These are phyloP conservation scores for Drosophila rubida DNA, from an alignment of 2,888 invertebrate genomes.

Conservation along the genomic window DNA sequence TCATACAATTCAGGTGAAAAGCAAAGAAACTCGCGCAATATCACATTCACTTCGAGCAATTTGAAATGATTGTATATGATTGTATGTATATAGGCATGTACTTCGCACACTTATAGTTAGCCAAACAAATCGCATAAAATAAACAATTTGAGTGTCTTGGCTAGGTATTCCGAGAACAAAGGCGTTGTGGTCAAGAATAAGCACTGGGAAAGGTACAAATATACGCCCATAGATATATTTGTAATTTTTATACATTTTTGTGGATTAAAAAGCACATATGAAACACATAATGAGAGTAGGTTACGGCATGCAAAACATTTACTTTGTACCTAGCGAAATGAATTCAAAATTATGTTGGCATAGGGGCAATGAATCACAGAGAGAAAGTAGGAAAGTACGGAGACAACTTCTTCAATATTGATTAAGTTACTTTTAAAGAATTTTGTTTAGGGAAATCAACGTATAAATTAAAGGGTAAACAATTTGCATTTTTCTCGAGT, in stretches of 20 bases:
- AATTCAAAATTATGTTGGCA: not conserved
- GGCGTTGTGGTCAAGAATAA: constrained; percentile 37
- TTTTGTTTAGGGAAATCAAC: too few species aligned
- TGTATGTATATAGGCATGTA: not conserved
- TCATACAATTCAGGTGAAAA: constrained; percentile 30
- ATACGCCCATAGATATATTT: constrained; percentile 2
- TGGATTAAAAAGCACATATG: too few species aligned
- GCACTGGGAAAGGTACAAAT: constrained; percentile 24
- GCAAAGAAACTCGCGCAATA: constrained; percentile 9
- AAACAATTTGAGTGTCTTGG: constrained; percentile 43
- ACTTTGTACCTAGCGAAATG: not conserved
- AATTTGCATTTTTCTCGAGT: too few species aligned
- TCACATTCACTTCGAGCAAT: not conserved
- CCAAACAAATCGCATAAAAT: constrained; percentile 54
- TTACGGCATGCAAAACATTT: too few species aligned
- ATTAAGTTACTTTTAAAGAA: too few species aligned
- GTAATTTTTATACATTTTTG: not conserved
- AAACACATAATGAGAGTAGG: not conserved
- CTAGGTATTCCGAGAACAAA: constrained; percentile 43
- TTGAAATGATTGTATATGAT: not conserved
- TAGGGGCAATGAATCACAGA: not conserved
- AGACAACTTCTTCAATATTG: too few species aligned
- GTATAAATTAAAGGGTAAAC: too few species aligned
- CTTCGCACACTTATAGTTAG: constrained; percentile 37
- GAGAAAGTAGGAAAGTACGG: too few species aligned